These are phyloP conservation scores for Sciaenops ocellatus DNA, from an alignment of 2,797 vertebrate species.

Conservation along the genomic window DNA sequence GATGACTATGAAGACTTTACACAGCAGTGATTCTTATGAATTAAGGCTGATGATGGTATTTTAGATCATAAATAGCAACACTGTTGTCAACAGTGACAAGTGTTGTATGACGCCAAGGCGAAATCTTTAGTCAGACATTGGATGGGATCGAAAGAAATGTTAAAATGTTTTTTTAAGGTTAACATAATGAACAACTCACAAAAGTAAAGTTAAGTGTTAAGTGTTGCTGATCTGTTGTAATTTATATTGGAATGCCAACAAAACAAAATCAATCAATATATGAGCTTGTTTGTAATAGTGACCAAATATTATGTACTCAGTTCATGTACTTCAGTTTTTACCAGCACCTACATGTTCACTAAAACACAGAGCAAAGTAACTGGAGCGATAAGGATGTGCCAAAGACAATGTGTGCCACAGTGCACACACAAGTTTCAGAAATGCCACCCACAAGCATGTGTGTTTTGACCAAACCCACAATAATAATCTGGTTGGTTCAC, in stretches of 20 bases:
- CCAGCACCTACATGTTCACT: not conserved
- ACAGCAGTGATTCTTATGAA: constrained; percentile 17
- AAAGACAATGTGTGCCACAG: not conserved
- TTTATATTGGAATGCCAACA: not conserved
- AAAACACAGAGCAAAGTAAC: not conserved
- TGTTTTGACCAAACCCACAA: not conserved
- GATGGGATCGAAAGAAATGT: not conserved
- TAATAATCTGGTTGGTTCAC: not conserved
- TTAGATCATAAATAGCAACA: constrained; percentile 2
- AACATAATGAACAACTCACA: not conserved
- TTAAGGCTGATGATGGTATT: not conserved
- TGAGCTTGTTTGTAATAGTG: not conserved
- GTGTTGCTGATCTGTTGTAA: not conserved
- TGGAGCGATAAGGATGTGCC: not conserved
- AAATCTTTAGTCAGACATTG: not conserved
- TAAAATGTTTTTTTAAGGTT: not conserved
- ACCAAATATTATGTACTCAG: not conserved
- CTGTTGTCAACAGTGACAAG: not conserved
- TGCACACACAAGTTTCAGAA: not conserved
- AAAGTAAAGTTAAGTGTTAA: not conserved
- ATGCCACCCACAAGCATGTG: not conserved
- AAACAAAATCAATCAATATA: no score
- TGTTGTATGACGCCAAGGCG: not conserved
- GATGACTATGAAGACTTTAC: not conserved
- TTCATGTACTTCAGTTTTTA: not conserved